Percentiles rank a stretch among this genome's conserved stretches.
phyloP scores from a whole-genome alignment of 1,140 invertebrate genomes.

The Calosoma granatense region DNA sequence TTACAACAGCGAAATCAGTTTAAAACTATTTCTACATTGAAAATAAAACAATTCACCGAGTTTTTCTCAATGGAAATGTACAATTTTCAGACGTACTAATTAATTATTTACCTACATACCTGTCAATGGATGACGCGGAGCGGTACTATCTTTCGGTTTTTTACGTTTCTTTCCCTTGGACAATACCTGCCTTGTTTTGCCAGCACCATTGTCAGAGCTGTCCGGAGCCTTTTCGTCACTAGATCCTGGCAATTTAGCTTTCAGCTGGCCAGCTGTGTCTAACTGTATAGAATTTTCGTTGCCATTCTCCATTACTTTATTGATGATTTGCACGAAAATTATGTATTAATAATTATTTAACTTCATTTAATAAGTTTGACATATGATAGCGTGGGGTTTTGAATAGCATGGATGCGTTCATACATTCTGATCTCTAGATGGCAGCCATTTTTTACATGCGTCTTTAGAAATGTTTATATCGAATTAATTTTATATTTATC shows the following conservation, averaged over 20 bases:
- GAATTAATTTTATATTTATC: too few relatives aligned
- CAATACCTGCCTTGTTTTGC: slow-evolving; percentile 19
- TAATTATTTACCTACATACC: slow-evolving; percentile 39
- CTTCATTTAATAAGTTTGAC: slow-evolving; percentile 1
- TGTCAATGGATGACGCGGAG: slow-evolving; percentile 59
- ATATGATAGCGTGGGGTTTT: slow-evolving; percentile 5
- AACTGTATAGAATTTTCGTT: not conserved
- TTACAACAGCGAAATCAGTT: too few relatives aligned
- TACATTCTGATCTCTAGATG: not conserved
- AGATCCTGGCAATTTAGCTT: not conserved
- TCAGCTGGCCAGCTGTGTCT: not conserved
- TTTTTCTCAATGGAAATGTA: slow-evolving; percentile 10
- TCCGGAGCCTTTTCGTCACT: slow-evolving; percentile 29
- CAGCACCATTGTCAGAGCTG: slow-evolving; percentile 27
- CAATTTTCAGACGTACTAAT: slow-evolving; percentile 7
- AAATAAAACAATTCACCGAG: not conserved
- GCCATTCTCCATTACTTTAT: not conserved
- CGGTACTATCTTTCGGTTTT: slow-evolving; percentile 56
- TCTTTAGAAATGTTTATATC: too few relatives aligned
- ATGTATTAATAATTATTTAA: not conserved
- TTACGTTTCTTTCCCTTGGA: slow-evolving; percentile 54
- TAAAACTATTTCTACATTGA: too few relatives aligned
- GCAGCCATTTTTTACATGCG: too few relatives aligned
- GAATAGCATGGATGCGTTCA: not conserved
- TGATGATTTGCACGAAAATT: not conserved